Percentiles rank a stretch among this genome's conserved stretches.
Evolutionary conservation across 1,140 invertebrate species (phyloP).

Genomic region (fruit fly (Drosophila melanogaster)): Release_6_plus_ISO1_MT NC_004354.4:1091501-1092000

Average conservation of each 20-base stretch:
- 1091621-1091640: constrained; percentile 76
- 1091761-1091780: constrained; percentile 27
- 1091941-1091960: constrained; percentile 7
- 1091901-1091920: constrained; percentile 1
- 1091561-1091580: constrained; percentile 78
- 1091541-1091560: constrained; percentile 31
- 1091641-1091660: constrained; percentile 65
- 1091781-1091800: constrained; percentile 57
- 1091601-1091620: constrained; percentile 68
- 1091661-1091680: constrained; percentile 32
- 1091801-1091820: constrained; percentile 66
- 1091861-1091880: constrained; percentile 15
- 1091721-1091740: constrained; percentile 83
- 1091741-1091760: constrained; percentile 50
- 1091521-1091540: constrained; percentile 32
- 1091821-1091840: constrained; percentile 4
- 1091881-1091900: background rate
- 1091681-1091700: constrained; percentile 13
- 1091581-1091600: constrained; percentile 77
- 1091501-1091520: constrained; percentile 9
- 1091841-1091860: background rate
- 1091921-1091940: background rate
- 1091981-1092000: background rate
- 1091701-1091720: constrained; percentile 78
- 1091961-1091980: background rate